These are phyloP conservation scores for Cremastobaeus sp. DNA, from an alignment of 2,888 invertebrate species.

Conservation along the genomic window DNA sequence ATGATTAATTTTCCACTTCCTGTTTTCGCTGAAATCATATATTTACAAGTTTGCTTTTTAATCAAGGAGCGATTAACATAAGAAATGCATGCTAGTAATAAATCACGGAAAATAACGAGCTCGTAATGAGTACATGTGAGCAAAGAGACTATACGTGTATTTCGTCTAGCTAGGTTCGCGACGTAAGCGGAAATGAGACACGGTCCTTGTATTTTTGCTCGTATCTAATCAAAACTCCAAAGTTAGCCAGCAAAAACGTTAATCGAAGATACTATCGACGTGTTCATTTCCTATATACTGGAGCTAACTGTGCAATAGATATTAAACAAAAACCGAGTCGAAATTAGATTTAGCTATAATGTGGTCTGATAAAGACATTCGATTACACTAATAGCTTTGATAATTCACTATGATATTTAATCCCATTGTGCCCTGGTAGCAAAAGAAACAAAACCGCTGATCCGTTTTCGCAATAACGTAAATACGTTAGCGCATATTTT, in stretches of 20 bases:
- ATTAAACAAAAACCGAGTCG: slow-evolving; percentile 28
- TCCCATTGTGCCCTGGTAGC: too few relatives aligned
- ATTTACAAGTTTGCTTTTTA: slow-evolving; percentile 19
- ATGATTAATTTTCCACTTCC: slow-evolving; percentile 8
- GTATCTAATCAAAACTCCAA: slow-evolving; percentile 29
- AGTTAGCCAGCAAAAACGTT: slow-evolving; percentile 36
- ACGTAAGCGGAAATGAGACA: slow-evolving; percentile 24
- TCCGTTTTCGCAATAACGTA: too few relatives aligned
- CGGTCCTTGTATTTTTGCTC: slow-evolving; percentile 8
- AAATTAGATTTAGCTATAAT: slow-evolving; percentile 31
- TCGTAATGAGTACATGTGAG: slow-evolving; percentile 8
- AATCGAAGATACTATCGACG: slow-evolving; percentile 45
- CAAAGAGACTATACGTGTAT: slow-evolving; percentile 7
- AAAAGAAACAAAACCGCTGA: too few relatives aligned
- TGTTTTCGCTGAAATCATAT: too few relatives aligned
- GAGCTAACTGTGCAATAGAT: slow-evolving; percentile 18
- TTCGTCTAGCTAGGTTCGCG: background rate
- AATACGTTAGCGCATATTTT: too few relatives aligned
- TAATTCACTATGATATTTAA: too few relatives aligned
- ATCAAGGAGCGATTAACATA: slow-evolving; percentile 23
- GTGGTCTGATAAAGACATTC: background rate
- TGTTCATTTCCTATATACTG: slow-evolving; percentile 37
- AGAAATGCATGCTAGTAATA: slow-evolving; percentile 15
- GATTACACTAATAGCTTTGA: too few relatives aligned
- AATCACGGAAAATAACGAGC: slow-evolving; percentile 13